Conservation (phyloP, 2,797 vertebrate species). For the Rhinatrema bivittatum region DNA sequence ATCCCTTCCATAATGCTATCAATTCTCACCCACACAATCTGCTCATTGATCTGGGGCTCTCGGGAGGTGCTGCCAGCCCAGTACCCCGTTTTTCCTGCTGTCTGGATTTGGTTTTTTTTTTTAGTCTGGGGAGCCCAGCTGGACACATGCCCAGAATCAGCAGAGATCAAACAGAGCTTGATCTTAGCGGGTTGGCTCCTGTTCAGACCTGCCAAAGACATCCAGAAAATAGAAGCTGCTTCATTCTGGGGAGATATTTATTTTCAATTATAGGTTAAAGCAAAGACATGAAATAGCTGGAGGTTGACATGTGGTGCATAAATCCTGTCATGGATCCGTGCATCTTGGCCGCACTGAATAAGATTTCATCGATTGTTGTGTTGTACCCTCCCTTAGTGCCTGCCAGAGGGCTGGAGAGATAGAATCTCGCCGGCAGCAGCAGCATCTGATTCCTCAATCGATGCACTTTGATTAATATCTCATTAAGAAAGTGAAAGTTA, state of each 20-base stretch:
- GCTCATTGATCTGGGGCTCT: no score
- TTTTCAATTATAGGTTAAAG: constrained; percentile 49
- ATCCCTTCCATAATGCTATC: no score
- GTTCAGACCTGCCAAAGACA: constrained; percentile 11
- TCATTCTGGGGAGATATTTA: constrained; percentile 37
- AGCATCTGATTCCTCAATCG: constrained; percentile 28
- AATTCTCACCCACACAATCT: no score
- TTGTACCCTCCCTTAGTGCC: constrained; percentile 39
- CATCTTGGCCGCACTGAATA: constrained; percentile 39
- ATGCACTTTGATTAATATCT: constrained; percentile 40
- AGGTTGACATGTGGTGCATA: constrained; percentile 28
- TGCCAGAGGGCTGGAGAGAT: constrained; percentile 26
- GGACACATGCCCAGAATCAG: no score
- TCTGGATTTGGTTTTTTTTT: no score
- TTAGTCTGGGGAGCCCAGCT: no score
- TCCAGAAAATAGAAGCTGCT: constrained; percentile 29
- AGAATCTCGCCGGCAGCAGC: constrained; percentile 25
- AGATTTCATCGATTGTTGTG: constrained; percentile 43
- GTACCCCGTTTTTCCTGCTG: no score
- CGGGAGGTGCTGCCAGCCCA: no score
- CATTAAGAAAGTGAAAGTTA: constrained; percentile 44
- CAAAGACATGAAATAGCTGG: constrained; percentile 32
- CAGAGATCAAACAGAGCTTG: no score
- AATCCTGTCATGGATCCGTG: constrained; percentile 37
- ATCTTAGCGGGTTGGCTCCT: not conserved